phyloP scores from a whole-genome alignment of 2,888 invertebrate species.

The Perizoma affinitatum region DNA sequence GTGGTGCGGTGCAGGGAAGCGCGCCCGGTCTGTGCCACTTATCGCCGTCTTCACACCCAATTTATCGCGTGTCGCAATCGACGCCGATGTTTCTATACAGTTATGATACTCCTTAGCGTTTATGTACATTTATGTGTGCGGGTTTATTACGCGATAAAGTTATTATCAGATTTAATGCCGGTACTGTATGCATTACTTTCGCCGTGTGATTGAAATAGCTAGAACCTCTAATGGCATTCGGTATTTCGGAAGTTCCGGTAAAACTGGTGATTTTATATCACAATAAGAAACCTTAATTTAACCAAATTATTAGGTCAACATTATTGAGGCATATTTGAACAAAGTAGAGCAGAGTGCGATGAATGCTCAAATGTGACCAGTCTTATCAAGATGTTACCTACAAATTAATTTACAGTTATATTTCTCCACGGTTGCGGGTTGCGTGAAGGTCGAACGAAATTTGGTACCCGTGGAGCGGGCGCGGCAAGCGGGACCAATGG shows the following conservation, averaged over 20 bases:
- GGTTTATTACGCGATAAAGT: slow-evolving; percentile 45
- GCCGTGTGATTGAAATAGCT: slow-evolving; percentile 10
- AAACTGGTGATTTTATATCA: not conserved
- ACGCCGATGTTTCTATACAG: slow-evolving; percentile 60
- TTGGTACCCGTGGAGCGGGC: slow-evolving; percentile 59
- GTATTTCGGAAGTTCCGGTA: no score
- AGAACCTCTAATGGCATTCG: not conserved
- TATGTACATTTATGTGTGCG: slow-evolving; percentile 44
- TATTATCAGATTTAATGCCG: slow-evolving; percentile 38
- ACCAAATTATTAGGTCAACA: slow-evolving; percentile 5
- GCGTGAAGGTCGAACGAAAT: slow-evolving; percentile 65
- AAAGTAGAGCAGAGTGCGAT: slow-evolving; percentile 15
- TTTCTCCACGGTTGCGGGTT: slow-evolving; percentile 45
- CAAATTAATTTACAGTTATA: slow-evolving; percentile 36
- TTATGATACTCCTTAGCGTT: slow-evolving; percentile 51
- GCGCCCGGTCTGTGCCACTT: slow-evolving; percentile 67
- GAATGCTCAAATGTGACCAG: slow-evolving; percentile 25
- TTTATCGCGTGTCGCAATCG: slow-evolving; percentile 77
- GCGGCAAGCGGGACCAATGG: slow-evolving; percentile 43
- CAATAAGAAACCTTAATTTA: not conserved
- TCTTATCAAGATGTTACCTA: slow-evolving; percentile 23
- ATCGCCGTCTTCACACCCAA: slow-evolving; percentile 79
- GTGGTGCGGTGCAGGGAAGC: slow-evolving; percentile 45
- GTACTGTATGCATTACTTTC: slow-evolving; percentile 19
- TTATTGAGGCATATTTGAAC: slow-evolving; percentile 13